These are phyloP conservation scores for Ichneumon xanthorius DNA, from an alignment of 2,888 invertebrate genomes.

Conservation along the genomic window DNA sequence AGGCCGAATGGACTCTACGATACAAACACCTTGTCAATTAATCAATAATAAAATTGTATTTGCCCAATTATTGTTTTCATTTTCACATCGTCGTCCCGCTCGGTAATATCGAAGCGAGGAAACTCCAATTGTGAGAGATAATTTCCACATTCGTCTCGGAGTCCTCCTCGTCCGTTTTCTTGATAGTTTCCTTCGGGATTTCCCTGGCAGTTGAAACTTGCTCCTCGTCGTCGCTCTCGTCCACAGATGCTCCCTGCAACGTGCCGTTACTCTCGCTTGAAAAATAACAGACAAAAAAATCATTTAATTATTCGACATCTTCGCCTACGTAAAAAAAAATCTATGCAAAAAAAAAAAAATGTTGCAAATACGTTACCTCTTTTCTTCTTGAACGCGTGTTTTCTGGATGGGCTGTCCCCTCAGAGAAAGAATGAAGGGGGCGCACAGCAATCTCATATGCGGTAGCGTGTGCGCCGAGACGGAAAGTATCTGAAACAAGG, in stretches of 20 bases:
- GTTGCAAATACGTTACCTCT: slow-evolving; percentile 36
- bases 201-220: slow-evolving; percentile 60
- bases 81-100: slow-evolving; percentile 69
- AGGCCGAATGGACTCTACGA: background rate
- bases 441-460: slow-evolving; percentile 82
- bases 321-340: no score
- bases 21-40: background rate
- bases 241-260: slow-evolving; percentile 60
- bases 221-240: slow-evolving; percentile 73
- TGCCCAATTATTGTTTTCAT: background rate
- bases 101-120: slow-evolving; percentile 77
- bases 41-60: slow-evolving; percentile 61
- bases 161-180: slow-evolving; percentile 43
- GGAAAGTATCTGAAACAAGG: slow-evolving; percentile 76
- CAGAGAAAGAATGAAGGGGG: slow-evolving; percentile 81
- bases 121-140: slow-evolving; percentile 77
- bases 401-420: slow-evolving; percentile 70
- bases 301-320: background rate
- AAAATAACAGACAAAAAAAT: slow-evolving; percentile 18
- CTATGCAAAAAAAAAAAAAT: slow-evolving; percentile 28
- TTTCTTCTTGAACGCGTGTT: slow-evolving; percentile 69
- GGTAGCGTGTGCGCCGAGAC: slow-evolving; percentile 84
- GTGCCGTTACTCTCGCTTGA: slow-evolving; percentile 49
- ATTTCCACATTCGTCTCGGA: slow-evolving; percentile 69
- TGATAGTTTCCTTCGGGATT: slow-evolving; percentile 27